These are phyloP conservation scores for Nothoprocta pentlandii DNA, from an alignment of 2,113 vertebrate species.

Conservation along the genomic window DNA sequence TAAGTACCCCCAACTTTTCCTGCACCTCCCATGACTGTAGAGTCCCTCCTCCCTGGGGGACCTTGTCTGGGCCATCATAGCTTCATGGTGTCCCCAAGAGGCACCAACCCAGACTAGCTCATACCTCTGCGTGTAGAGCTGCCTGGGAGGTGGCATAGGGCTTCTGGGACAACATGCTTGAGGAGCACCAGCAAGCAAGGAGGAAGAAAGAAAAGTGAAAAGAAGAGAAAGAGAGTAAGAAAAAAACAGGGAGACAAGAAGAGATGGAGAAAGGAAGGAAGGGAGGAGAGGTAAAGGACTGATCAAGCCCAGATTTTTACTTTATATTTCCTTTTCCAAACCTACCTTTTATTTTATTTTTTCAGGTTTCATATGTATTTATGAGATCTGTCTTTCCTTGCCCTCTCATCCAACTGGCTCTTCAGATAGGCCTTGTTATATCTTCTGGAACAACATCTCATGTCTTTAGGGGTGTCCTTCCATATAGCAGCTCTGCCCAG, in stretches of 20 bases:
- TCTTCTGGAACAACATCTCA: not conserved
- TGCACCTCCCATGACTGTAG: not conserved
- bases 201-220: not conserved
- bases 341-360: not conserved
- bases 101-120: not conserved
- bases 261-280: not conserved
- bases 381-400: accelerated
- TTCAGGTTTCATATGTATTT: not conserved
- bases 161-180: not conserved
- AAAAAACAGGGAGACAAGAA: not conserved
- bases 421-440: not conserved
- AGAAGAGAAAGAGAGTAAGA: not conserved
- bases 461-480: not conserved
- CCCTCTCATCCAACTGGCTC: not conserved
- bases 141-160: not conserved
- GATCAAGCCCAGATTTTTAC: not conserved
- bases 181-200: no score
- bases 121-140: no score
- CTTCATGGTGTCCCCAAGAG: not conserved
- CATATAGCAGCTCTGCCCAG: not conserved
- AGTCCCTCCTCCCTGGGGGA: not conserved
- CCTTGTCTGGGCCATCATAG: not conserved
- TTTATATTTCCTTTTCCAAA: not conserved
- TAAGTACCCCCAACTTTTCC: not conserved
- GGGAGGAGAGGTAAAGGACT: not conserved